phyloP scores from a whole-genome alignment of 2,113 vertebrate species.

The Cephalopterus ornatus region DNA sequence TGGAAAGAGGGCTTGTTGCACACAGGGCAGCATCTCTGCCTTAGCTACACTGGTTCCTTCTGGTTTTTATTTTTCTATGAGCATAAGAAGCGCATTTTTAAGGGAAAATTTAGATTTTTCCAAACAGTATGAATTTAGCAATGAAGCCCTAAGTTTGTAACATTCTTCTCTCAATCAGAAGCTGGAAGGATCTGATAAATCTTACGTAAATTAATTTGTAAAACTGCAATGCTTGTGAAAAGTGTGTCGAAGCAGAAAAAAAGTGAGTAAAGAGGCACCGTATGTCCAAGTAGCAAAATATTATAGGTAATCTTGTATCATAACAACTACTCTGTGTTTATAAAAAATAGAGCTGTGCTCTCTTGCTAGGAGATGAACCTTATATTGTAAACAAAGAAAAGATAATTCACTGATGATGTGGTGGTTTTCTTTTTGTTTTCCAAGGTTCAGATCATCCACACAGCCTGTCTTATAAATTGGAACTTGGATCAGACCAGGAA shows the following conservation, averaged over 20 bases:
- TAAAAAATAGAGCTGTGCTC: not conserved
- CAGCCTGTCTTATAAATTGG: constrained; percentile 91
- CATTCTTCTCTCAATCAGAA: not conserved
- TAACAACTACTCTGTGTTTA: not conserved
- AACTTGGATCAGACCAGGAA: constrained; percentile 95
- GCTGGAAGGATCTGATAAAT: not conserved
- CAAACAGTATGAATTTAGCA: not conserved
- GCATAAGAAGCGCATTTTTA: not conserved
- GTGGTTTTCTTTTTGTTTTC: not conserved
- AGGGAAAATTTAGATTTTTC: not conserved
- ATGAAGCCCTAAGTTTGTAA: not conserved
- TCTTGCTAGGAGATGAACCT: not conserved
- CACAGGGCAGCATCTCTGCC: not conserved
- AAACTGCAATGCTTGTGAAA: not conserved
- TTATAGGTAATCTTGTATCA: not conserved
- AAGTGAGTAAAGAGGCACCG: not conserved
- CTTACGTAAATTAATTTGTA: not conserved
- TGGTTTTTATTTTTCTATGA: not conserved
- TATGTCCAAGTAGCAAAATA: not conserved
- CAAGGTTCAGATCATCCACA: constrained; percentile 90
- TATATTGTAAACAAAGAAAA: not conserved
- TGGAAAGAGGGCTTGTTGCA: not conserved
- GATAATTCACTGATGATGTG: not conserved
- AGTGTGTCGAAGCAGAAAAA: not conserved
- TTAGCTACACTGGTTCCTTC: not conserved